phyloP scores from a whole-genome alignment of 2,113 vertebrate genomes.

The Poeciliopsis retropinna region DNA sequence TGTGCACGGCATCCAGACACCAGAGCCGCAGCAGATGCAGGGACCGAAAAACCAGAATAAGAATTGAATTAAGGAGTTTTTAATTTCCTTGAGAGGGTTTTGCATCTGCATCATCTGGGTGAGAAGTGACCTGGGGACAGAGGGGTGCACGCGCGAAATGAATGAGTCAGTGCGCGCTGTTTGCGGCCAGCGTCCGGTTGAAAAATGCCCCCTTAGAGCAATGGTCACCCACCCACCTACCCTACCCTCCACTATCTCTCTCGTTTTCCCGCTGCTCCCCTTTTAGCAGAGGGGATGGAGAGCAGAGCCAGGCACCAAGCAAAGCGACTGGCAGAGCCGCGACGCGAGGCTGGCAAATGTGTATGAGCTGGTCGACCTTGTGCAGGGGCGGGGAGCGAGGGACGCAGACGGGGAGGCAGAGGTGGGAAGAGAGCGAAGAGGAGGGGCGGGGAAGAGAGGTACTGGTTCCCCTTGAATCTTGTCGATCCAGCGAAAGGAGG shows the following conservation, averaged over 20 bases:
- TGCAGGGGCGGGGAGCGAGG: constrained; percentile 50
- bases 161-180: constrained; percentile 44
- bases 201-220: constrained; percentile 49
- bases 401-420: constrained; percentile 52
- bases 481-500: constrained; percentile 46
- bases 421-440: constrained; percentile 3
- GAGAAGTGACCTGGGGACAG: constrained; percentile 3
- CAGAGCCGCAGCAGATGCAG: constrained; percentile 36
- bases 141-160: constrained; percentile 19
- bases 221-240: constrained; percentile 25
- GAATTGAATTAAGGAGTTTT: not conserved
- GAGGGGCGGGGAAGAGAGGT: not conserved
- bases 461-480: constrained; percentile 58
- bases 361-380: constrained; percentile 75
- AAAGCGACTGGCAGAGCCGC: constrained; percentile 50
- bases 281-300: constrained; percentile 21
- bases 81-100: constrained; percentile 1
- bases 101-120: constrained; percentile 40
- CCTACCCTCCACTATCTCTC: not conserved
- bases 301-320: constrained; percentile 42
- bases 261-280: constrained; percentile 14
- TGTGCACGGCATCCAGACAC: constrained; percentile 52
- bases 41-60: not conserved
- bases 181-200: constrained; percentile 46
- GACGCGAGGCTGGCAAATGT: constrained; percentile 47